Base-by-base conservation (phyloP, 2,113 vertebrate species). In the Gila orcuttii region DNA sequence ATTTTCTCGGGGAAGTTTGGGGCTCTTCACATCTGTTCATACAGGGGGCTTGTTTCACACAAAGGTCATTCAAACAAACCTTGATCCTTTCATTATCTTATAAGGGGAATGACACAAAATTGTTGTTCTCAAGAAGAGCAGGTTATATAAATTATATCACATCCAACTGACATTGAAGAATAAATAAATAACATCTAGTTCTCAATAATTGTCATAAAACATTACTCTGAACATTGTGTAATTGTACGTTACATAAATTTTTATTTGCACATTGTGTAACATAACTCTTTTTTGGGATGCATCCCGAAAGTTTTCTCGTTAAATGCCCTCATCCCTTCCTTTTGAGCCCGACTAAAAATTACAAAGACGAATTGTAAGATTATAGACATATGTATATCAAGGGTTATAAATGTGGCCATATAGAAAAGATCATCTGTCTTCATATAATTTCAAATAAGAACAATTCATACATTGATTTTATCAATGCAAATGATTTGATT, bases 1-100 rank as follows among this genome's bases (percentile, higher is more conserved):
- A 50, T 17, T 76, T 17, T 76, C 13, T 50, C 47, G 59, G 79
- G 79, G 60, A 81, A 81, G 36, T 23, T 66, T 50, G 79, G n/a
- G 39, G 39, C 59, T 81, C 59, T 66, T 47, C 33, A 59, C 60
- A 81, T 66, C 79, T 81, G 79, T 66, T 81, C 79, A 81, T 31
- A 81, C 79, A 81, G 39, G 25, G 33, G 31, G 50, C n/a, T 52
- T 52, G 13, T 52, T 25, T 31, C n/a, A 76, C 75, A 74, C 23
- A 77, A 31, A 64, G 71, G 39, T 76, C 57, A 77, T 47, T 55
- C 52, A 84, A 50, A 76, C 66, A 79, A n/a, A 11, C 5, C 6
- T 33, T 6, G 36, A 60, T 52, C 74, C 47, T 52, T 28, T n/a
- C n/a, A n/a, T 75, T 47, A 23, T 25, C 71, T 47, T 6, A 47